Evolutionary conservation across 92 coral and sea anemone species (phyloP), one percentile per base, ranked within the genome.

Genomic region (Paragorgia papillata): DNA sequence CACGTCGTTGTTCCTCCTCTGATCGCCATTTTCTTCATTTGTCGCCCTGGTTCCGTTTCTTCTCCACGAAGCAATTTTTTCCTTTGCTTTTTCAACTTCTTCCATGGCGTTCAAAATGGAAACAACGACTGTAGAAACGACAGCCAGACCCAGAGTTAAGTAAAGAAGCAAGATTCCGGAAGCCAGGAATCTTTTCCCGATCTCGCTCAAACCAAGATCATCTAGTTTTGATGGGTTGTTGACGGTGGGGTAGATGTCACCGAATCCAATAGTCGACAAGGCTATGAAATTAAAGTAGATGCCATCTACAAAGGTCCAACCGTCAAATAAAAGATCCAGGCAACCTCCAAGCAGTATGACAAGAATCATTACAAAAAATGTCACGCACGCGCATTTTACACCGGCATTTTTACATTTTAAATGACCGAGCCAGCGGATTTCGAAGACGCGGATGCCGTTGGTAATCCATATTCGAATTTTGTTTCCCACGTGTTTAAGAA

Each of bases 301-400:
- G 1, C 97, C 97, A 41, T 91, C 92, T 57, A 86, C 86, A 41
- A 91, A 91, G 12, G 97, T 82, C 97, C 97, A 91, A 0, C 92
- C 97, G 62, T 91, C 97, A 26, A 88, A 91, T 0, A 91, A 83
- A 56, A 82, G 80, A 53, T 91, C 92, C 33, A 87, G 22, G 17
- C 86, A 84, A 0, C 97, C 93, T 4, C 97, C 92, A 20, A 89
- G 82, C 10, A 85, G 76, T 3, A 91, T 60, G 17, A 91, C 89
- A 7, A 50, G 19, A 4, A 74, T 74, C 97, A 91, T 91, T 40
- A 91, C 74, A 1, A 69, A 19, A 74, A 91, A 91, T 0, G 92
- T 85, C 1, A 88, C 89, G 6, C 51, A 62, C 5, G 97, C 90
- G 27, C 86, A 80, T 74, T 91, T 91, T 27, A 91, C 29, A 30